Percentiles rank a stretch among this genome's conserved stretches.
These are phyloP conservation scores for Anarhynchus alexandrinus DNA, from an alignment of 2,113 vertebrate species.

Conservation along the genomic window DNA sequence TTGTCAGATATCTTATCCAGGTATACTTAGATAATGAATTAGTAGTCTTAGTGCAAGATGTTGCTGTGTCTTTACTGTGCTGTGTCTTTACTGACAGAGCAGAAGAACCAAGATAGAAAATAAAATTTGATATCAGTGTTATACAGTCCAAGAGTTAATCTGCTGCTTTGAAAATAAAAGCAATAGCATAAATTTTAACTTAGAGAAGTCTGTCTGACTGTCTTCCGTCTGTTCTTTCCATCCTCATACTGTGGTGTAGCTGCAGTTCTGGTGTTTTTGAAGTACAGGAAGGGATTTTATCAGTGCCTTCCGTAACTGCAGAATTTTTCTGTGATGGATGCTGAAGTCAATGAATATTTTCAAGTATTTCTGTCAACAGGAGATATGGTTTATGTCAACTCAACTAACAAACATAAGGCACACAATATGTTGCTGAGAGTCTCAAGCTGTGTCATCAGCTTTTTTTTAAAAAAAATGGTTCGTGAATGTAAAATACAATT, in stretches of 20 bases:
- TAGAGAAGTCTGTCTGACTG: neutral
- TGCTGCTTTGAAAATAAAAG: neutral
- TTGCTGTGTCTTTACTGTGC: neutral
- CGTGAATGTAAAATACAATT: neutral
- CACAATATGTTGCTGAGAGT: conserved; percentile 31
- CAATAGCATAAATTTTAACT: neutral
- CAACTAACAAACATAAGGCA: conserved; percentile 60
- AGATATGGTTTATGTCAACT: conserved; percentile 62
- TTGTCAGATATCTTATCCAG: neutral
- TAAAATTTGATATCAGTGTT: neutral
- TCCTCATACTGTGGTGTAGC: neutral
- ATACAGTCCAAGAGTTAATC: neutral
- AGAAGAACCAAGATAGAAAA: neutral
- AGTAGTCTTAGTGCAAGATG: neutral
- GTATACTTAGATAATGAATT: neutral
- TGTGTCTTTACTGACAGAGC: neutral
- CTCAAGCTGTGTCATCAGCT: neutral
- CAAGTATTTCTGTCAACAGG: conserved; percentile 36
- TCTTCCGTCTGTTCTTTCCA: neutral
- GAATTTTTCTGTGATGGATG: conserved; percentile 44
- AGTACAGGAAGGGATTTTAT: conserved; percentile 62
- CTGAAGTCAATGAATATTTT: conserved; percentile 55
- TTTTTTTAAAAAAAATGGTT: conserved; percentile 6
- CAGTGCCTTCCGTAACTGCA: conserved; percentile 34
- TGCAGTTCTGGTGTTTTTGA: conserved; percentile 2